These are phyloP conservation scores for Anseranas semipalmata DNA, from an alignment of 2,113 vertebrate species.

Conservation along the genomic window DNA sequence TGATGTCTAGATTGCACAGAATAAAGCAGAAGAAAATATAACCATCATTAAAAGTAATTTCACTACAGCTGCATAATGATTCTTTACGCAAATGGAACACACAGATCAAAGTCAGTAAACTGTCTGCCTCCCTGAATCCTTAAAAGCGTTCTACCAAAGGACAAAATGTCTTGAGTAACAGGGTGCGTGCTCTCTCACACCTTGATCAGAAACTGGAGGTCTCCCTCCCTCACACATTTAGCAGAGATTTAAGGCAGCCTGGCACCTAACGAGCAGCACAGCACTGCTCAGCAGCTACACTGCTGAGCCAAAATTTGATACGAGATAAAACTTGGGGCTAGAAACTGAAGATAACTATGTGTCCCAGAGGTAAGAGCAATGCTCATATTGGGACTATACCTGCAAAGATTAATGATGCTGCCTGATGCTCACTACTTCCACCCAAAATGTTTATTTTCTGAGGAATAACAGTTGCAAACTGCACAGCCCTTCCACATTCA, in stretches of 20 bases:
- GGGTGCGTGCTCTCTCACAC: background rate
- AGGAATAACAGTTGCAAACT: background rate
- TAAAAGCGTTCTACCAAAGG: background rate
- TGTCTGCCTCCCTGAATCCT: background rate
- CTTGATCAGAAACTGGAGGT: background rate
- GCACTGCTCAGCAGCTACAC: background rate
- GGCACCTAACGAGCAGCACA: background rate
- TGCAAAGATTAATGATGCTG: background rate
- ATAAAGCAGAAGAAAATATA: background rate
- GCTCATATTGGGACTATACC: background rate
- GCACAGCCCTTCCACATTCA: background rate
- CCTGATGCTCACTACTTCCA: background rate
- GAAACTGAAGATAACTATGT: slow-evolving; percentile 16
- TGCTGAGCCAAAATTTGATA: background rate
- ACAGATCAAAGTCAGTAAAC: background rate
- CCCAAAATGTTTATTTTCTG: background rate
- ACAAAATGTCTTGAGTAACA: background rate
- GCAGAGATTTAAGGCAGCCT: slow-evolving; percentile 30
- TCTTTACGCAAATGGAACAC: background rate
- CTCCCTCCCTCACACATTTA: background rate
- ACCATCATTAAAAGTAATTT: background rate
- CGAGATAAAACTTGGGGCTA: slow-evolving; percentile 10
- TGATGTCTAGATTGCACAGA: background rate
- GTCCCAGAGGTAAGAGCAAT: background rate
- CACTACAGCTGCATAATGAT: background rate